A percentile compares a stretch with the other conserved stretches of the same genome.
These are phyloP conservation scores for Parasteatoda lunata DNA, from an alignment of 2,888 invertebrate genomes.

Conservation along the genomic window DNA sequence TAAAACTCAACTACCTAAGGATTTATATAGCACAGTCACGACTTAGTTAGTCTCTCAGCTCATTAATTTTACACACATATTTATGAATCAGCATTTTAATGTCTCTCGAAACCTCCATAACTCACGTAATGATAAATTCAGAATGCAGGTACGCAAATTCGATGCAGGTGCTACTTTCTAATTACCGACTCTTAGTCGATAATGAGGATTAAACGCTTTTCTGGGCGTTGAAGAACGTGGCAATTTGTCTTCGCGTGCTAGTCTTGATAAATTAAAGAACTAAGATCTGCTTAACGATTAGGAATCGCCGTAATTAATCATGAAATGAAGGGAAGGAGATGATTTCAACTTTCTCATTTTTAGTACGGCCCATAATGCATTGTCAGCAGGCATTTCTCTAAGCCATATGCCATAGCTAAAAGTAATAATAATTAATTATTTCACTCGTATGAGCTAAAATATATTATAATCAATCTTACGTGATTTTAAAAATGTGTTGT, in stretches of 20 bases:
- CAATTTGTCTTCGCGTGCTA: slow-evolving; percentile 13
- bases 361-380: neutral
- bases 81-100: too few species aligned
- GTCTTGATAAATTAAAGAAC: slow-evolving; percentile 19
- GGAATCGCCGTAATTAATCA: slow-evolving; percentile 6
- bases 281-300: neutral
- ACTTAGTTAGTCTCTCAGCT: too few species aligned
- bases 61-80: too few species aligned
- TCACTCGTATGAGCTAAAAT: too few species aligned
- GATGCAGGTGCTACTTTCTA: neutral
- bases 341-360: neutral
- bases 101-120: neutral
- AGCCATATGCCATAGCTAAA: too few species aligned
- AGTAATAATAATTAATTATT: too few species aligned
- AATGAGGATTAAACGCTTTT: slow-evolving; percentile 35
- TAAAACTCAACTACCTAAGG: too few species aligned
- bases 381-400: too few species aligned
- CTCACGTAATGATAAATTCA: neutral
- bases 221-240: neutral
- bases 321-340: neutral
- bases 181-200: slow-evolving; percentile 4
- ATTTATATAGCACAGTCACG: too few species aligned
- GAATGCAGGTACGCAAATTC: neutral
- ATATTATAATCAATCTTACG: too few species aligned
- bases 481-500: too few species aligned